These are phyloP conservation scores for Euphydryas editha DNA, from an alignment of 2,888 invertebrate genomes.

Conservation along the genomic window DNA sequence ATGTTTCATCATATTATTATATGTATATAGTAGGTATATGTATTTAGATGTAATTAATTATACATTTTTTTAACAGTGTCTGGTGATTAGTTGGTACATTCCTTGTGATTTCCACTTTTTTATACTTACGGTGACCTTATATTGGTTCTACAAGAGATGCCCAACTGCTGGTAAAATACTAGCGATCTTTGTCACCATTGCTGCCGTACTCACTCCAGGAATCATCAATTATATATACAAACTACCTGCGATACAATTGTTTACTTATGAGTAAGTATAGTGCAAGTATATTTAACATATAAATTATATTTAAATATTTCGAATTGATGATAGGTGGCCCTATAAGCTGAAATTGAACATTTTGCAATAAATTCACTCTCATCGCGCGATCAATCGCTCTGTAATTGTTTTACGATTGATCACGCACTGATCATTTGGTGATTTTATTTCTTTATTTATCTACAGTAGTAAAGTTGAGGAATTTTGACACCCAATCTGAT, in stretches of 20 bases:
- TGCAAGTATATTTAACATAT: not conserved
- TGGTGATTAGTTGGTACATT: conserved; percentile 87
- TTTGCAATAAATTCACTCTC: no score
- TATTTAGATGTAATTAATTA: not conserved
- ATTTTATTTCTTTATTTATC: no score
- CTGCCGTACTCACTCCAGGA: conserved; percentile 78
- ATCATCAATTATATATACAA: conserved; percentile 76
- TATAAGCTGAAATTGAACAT: not conserved
- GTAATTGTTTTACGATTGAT: no score
- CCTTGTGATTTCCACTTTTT: conserved; percentile 89
- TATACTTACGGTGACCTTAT: conserved; percentile 78
- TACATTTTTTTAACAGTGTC: conserved; percentile 79
- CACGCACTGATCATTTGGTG: no score
- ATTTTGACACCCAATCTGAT: no score
- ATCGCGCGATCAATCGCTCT: no score
- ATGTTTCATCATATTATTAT: no score
- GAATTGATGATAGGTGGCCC: not conserved
- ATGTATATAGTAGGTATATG: no score
- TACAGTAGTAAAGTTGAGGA: no score
- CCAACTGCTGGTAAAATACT: conserved; percentile 67
- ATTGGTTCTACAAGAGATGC: conserved; percentile 68
- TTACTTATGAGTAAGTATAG: conserved; percentile 82
- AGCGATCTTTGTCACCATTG: conserved; percentile 58
- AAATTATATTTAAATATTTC: no score
- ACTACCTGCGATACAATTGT: conserved; percentile 80